Base-by-base conservation (phyloP, 2,113 vertebrate genomes). In the Dascyllus trimaculatus region DNA sequence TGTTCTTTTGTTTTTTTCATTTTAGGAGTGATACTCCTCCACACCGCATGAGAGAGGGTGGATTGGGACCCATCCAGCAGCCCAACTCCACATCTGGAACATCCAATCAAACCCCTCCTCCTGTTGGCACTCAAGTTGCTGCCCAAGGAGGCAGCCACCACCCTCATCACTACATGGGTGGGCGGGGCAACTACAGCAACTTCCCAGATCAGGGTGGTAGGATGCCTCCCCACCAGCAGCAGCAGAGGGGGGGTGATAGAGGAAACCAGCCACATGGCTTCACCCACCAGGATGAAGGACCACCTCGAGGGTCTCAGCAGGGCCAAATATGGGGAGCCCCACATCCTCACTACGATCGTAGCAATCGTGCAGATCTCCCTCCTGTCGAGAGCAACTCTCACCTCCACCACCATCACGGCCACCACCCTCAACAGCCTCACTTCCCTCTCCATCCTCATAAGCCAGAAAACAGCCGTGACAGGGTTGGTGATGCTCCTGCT, bases 21-120 rank as follows among this genome's bases (percentile, higher is more conserved):
- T 78, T 26, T 78, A 98, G 96, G 92, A 97, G 96, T 1, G 96
- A 97, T 82, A 97, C 96, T 6, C 96, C 96, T 80, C 96, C 96
- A 6, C 94, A 95, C 17, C 96, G 95, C 65, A 81, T 92, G 72
- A 85, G 94, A 70, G 95, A 96, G 0, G 89, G 82, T 29, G 92
- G 86, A 13, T 54, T 94, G 45, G 91, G 93, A 57, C 78, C 93
- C 38, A 90, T 95, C 45, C 94, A 94, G 82, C 93, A 94, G 58
- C 86, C 93, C n/a, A 88, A 62, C 71, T 75, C 93, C 49, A 87
- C 71, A 45, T 88, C 93, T n/a, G 93, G 91, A 19, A 85, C 94
- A 43, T 91, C 92, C 48, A 95, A 93, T 79, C 94, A 95, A 75
- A 93, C 93, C 4, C 93, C 93, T 21, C 93, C 94, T 21, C 93